Base-by-base conservation (phyloP, 1,140 invertebrate genomes). In the Artemia franciscana region DNA sequence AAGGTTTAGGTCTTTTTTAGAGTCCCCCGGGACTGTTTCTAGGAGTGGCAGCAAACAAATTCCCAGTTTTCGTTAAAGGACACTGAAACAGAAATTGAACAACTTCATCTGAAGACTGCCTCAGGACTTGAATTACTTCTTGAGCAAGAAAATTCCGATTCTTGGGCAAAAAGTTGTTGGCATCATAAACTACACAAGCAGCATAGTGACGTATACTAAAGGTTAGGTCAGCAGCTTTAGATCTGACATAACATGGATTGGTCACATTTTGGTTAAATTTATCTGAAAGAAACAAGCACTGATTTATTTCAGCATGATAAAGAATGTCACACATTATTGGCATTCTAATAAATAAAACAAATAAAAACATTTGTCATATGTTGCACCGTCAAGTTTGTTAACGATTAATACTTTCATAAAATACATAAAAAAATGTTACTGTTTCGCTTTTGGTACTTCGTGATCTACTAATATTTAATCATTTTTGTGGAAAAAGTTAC, bases 181-280 rank as follows among this genome's bases (percentile, higher is more conserved):
- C 84, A 72, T 85, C 81, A 69, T 90, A 90, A 2, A 82, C 80
- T 5, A 89, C 86, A 67, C 83, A 68, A 5, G 83, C 83, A 57
- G 84, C 84, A 70, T 84, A 87, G 69, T 86, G 84, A 66, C 83
- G 78, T 26, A 86, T 77, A 0, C 79, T 81, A 70, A 87, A 87
- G 65, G 80, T 82, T 26, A 84, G 74, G 2, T 80, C 82, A 66
- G 84, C 80, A 9, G 82, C 83, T 71, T 87, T 88, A 5, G 86
- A 84, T 27, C 82, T 77, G 5, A 83, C 79, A 72, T 88, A 89
- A 68, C 80, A 82, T 69, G 81, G 80, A 26, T 82, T 83, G 66
- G 82, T 84, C 12, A 89, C 80, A 69, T 88, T 88, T 60, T 78
- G 80, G 67, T 88, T 84, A 69, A 87, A 86, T 69, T 89, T 89